These are phyloP conservation scores for Sebastes cheni DNA, from an alignment of 2,797 vertebrate species.

Conservation along the genomic window DNA sequence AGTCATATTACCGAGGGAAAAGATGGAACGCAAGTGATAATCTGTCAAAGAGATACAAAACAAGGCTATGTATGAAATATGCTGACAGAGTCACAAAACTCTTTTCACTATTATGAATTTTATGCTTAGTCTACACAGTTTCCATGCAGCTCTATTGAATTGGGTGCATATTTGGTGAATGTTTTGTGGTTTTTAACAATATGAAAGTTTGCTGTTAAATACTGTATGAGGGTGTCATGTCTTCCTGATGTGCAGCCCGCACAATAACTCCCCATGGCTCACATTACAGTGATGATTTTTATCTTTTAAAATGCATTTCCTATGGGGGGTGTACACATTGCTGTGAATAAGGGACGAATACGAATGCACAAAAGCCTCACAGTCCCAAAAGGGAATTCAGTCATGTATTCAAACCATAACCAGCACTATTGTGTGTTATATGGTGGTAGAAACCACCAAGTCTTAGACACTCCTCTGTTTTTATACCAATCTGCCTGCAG, in stretches of 20 bases:
- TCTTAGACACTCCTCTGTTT: conserved; percentile 71
- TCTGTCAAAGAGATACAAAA: background rate
- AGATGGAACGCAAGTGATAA: background rate
- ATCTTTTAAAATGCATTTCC: background rate
- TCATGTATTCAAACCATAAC: background rate
- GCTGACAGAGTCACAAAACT: conserved; percentile 1
- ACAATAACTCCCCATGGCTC: background rate
- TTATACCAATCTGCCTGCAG: conserved; percentile 78
- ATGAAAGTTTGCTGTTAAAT: conserved; percentile 28
- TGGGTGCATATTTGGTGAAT: background rate
- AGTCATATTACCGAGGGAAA: conserved; percentile 3
- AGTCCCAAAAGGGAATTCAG: background rate
- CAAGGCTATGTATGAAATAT: background rate
- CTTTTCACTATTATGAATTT: background rate
- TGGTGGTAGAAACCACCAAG: background rate
- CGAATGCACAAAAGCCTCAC: background rate
- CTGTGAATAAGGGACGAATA: background rate
- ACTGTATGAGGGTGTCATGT: background rate
- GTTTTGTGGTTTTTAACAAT: conserved; percentile 20
- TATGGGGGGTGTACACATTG: background rate
- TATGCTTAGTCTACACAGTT: background rate
- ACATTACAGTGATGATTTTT: background rate
- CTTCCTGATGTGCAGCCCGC: background rate
- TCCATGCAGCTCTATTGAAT: background rate
- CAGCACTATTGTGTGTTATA: background rate